A percentile compares a stretch with the other conserved stretches of the same genome.
Evolutionary conservation across 23 tunicate genomes (phyloP).

Genomic region (Aplidium turbinatum): DNA sequence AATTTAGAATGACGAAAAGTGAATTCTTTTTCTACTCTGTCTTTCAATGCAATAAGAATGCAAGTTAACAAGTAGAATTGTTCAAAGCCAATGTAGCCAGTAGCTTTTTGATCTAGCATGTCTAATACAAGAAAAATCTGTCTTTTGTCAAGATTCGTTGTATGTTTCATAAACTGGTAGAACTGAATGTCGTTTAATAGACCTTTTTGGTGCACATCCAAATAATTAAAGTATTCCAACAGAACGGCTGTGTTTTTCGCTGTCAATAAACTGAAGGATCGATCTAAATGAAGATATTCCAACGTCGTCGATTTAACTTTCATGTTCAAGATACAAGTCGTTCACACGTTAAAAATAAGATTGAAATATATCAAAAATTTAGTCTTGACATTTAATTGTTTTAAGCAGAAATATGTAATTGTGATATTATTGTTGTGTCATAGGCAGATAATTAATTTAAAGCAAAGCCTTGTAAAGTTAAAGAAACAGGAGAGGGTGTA

Average conservation of each 20-base stretch:
- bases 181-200: conserved; percentile 86
- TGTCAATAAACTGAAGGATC: conserved; percentile 86
- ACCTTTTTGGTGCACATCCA: conserved; percentile 79
- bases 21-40: conserved; percentile 84
- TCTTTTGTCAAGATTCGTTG: conserved; percentile 71
- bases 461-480: no score
- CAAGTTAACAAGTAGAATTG: conserved; percentile 77
- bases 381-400: no score
- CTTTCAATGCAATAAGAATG: conserved; percentile 86
- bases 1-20: conserved; percentile 92
- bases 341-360: no score
- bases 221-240: conserved; percentile 63
- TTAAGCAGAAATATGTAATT: no score
- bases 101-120: conserved; percentile 84
- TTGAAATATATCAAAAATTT: no score
- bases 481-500: no score
- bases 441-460: no score
- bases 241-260: conserved; percentile 72
- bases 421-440: no score
- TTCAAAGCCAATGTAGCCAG: conserved; percentile 82
- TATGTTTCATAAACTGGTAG: conserved; percentile 70
- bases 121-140: conserved; percentile 70
- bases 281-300: conserved; percentile 70
- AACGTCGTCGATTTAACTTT: conserved; percentile 70
- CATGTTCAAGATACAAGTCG: no score